phyloP scores from a whole-genome alignment of 2,797 vertebrate species.

The Chelmon rostratus region DNA sequence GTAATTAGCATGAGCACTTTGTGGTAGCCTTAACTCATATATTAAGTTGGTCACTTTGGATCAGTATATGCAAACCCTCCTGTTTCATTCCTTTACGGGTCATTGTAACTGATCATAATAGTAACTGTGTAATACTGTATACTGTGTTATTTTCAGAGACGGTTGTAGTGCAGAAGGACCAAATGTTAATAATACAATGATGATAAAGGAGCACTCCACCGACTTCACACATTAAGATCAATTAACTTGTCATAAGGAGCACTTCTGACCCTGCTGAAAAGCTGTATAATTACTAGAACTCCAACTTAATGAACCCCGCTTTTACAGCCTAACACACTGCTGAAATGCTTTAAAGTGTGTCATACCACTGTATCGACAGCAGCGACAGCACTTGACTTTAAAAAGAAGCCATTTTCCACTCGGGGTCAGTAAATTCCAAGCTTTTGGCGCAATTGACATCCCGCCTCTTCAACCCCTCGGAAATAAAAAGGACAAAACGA shows the following conservation, averaged over 20 bases:
- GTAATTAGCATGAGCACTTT: too few species aligned
- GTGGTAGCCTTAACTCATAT: neutral
- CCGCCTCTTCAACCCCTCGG: neutral
- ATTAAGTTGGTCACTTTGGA: neutral
- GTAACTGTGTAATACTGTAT: too few species aligned
- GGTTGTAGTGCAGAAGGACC: neutral
- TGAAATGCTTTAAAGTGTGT: neutral
- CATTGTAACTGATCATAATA: too few species aligned
- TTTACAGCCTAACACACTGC: too few species aligned
- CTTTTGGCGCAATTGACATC: neutral
- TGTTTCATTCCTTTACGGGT: too few species aligned
- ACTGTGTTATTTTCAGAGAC: too few species aligned
- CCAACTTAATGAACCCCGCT: neutral
- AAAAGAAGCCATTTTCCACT: neutral
- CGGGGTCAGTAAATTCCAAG: neutral
- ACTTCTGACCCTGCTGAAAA: too few species aligned
- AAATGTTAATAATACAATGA: neutral
- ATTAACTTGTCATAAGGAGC: neutral
- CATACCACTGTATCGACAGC: neutral
- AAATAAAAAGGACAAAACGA: neutral
- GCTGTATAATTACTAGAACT: neutral
- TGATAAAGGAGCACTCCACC: too few species aligned
- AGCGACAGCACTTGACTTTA: neutral
- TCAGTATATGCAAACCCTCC: neutral
- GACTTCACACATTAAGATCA: neutral